Conservation (phyloP, 2,888 invertebrate species). For the Epirrhoe tristata region DNA sequence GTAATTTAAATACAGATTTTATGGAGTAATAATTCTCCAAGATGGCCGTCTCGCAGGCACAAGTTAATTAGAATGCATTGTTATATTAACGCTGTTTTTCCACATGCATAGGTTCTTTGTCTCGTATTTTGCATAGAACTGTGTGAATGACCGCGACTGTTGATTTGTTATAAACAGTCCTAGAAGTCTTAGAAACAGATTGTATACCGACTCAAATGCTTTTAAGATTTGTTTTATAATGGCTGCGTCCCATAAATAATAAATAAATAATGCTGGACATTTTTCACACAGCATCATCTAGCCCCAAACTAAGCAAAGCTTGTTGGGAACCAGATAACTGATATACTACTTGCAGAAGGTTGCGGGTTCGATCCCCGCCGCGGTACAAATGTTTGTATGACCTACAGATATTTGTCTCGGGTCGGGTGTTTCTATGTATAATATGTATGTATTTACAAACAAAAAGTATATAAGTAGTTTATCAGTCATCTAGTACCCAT, state of each 20-base stretch:
- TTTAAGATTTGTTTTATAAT: neutral
- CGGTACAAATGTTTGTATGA: no score
- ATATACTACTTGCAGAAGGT: no score
- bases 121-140: slow-evolving; percentile 47
- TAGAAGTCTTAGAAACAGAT: slow-evolving; percentile 14
- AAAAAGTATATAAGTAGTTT: no score
- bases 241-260: neutral
- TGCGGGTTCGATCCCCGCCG: no score
- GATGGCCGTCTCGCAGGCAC: slow-evolving; percentile 63
- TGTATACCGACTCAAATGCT: neutral
- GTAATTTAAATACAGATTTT: slow-evolving; percentile 73
- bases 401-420: no score
- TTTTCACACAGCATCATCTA: no score
- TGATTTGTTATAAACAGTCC: slow-evolving; percentile 19
- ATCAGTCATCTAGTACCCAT: no score
- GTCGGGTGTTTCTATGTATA: no score
- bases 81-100: slow-evolving; percentile 62
- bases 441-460: no score
- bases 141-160: slow-evolving; percentile 45
- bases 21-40: slow-evolving; percentile 68
- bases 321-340: no score
- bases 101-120: slow-evolving; percentile 49
- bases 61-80: slow-evolving; percentile 69
- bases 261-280: no score
- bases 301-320: no score